Evolutionary conservation across 2,797 vertebrate species (phyloP).

Genomic region (Alexandromys oeconomus): DNA sequence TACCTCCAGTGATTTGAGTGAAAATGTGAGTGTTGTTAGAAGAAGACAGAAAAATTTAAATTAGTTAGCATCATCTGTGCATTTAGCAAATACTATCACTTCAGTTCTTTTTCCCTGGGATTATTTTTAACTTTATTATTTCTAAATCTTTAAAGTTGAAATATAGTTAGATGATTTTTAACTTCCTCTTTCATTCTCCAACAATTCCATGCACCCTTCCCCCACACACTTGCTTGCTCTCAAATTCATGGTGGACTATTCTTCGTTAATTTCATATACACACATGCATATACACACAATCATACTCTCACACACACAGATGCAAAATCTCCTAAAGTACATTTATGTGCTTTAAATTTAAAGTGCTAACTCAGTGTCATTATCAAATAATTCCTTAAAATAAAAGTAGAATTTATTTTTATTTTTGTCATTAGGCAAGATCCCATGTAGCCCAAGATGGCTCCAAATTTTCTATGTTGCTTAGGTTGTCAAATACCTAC

Average conservation of each 20-base stretch:
- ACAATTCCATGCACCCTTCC: not conserved
- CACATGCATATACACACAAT: not conserved
- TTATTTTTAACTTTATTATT: not conserved
- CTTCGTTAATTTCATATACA: not conserved
- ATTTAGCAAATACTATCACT: not conserved
- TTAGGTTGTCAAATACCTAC: not conserved
- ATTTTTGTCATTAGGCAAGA: not conserved
- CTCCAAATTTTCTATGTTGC: not conserved
- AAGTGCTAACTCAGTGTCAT: not conserved
- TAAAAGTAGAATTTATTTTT: not conserved
- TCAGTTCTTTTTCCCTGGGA: not conserved
- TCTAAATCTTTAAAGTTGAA: not conserved
- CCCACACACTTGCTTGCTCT: not conserved
- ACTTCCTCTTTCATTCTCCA: not conserved
- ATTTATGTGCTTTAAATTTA: not conserved
- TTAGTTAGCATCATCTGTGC: constrained; percentile 9
- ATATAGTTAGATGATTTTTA: not conserved
- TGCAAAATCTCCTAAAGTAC: not conserved
- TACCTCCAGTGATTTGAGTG: not conserved
- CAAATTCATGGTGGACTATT: not conserved
- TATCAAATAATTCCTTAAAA: not conserved
- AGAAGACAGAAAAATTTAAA: not conserved
- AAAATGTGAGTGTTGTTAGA: not conserved
- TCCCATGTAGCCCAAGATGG: not conserved
- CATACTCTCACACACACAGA: not conserved